Evolutionary conservation across 2,888 invertebrate species (phyloP), one percentile per base, ranked within the genome.

Genomic region (Suillia variegata): DNA sequence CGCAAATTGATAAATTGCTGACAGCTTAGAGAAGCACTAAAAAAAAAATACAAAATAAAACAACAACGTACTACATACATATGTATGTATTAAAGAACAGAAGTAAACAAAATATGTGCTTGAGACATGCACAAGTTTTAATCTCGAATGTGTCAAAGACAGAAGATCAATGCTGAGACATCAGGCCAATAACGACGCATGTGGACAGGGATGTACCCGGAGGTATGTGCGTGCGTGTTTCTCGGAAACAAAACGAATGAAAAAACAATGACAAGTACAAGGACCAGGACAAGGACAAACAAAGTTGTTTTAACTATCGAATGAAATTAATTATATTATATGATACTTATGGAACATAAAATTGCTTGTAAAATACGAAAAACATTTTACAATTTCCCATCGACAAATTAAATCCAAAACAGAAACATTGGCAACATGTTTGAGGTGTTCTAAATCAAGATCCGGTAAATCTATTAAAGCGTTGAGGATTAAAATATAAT

Each of bases 271-370:
- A 31, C 12, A 31, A 12, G 6, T 31, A 6, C 31, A 31, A 31
- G 6, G 12, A 31, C 31, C 6, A 31, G 6, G 12, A 31, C 31
- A 31, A 10, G 10, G 10, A 38, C 38, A 38, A 13, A 38, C 6
- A 8, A 38, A 38, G 38, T 38, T 38, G 38, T 38, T 52, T 33
- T 34, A 52, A 52, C 18, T 52, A 34, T 34, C 34, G 17, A 31
- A n/a, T n/a, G n/a, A n/a, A n/a, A n/a, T n/a, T n/a, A n/a, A n/a
- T n/a, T n/a, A n/a, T n/a, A n/a, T n/a, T n/a, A n/a, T n/a, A n/a
- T n/a, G n/a, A n/a, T n/a, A n/a, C n/a, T n/a, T n/a, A n/a, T n/a
- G n/a, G n/a, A n/a, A n/a, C n/a, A n/a, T n/a, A n/a, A n/a, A n/a
- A n/a, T n/a, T n/a, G n/a, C n/a, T n/a, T n/a, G n/a, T n/a, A n/a